Evolutionary conservation across 2,113 vertebrate species (phyloP), one percentile per base, ranked within the genome.

Genomic region (Dasyornis broadbenti): DNA sequence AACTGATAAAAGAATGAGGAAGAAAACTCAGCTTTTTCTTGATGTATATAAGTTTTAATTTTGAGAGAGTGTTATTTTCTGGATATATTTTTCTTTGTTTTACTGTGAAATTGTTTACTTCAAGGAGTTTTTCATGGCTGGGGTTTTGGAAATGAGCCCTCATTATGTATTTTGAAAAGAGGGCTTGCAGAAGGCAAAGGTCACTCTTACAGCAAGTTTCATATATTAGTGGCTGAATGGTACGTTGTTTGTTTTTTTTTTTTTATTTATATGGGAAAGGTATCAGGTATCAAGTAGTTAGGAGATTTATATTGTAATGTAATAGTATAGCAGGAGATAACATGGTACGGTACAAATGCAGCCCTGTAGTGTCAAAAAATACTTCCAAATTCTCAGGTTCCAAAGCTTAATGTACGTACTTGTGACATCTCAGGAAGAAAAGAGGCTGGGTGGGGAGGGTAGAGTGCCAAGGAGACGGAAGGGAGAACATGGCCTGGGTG

Each of bases 301-400:
- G 65, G 77, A 94, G 68, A 71, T 89, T 52, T 90, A 44, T 92
- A 56, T 39, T 90, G 64, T 81, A 85, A 81, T 83, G 60, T 85
- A 83, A n/a, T 71, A 88, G 68, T 44, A 44, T 87, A 90, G 54
- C 39, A 81, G 82, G 79, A 93, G 60, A 75, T 83, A 78, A 65
- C 49, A 49, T 33, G 60, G 47, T 93, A 66, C 1, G 0, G 94
- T 85, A 95, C 60, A 95, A 85, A 82, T n/a, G 87, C 93, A 93
- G 95, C 90, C 93, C 94, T 71, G 26, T 66, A 90, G 56, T 86
- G 53, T 94, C 64, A 72, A 82, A 86, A 94, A 89, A 77, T 94
- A 94, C 88, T 93, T 96, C 86, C 90, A 93, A 45, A 86, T 92
- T 92, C 95, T 97, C 93, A 93, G 93, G 82, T 96, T 95, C 64